Conservation (phyloP, 1,140 invertebrate genomes). For the Brachystomella parvula region DNA sequence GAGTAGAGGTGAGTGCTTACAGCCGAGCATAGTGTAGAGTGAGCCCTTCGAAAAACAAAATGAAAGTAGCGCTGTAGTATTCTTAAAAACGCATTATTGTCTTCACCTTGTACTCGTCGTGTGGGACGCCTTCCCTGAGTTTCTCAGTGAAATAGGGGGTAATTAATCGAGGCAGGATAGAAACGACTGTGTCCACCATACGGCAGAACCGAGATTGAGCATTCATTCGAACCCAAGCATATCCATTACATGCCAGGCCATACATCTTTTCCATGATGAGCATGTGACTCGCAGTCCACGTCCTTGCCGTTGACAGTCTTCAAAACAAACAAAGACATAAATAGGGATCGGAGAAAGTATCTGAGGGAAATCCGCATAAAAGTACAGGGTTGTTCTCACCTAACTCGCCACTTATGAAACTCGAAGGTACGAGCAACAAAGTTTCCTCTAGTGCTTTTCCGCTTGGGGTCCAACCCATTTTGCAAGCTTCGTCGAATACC, state of each 20-base stretch:
- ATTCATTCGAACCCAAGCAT: constrained; percentile 31
- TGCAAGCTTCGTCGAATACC: neutral
- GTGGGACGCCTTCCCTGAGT: constrained; percentile 26
- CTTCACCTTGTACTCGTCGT: constrained; percentile 36
- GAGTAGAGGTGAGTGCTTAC: constrained; percentile 43
- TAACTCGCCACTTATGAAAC: constrained; percentile 28
- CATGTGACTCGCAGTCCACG: constrained; percentile 33
- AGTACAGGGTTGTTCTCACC: constrained; percentile 14
- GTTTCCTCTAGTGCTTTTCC: constrained; percentile 22
- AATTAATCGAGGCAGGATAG: constrained; percentile 20
- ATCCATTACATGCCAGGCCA: constrained; percentile 31
- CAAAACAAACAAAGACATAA: constrained; percentile 14
- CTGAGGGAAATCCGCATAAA: neutral
- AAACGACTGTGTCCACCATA: constrained; percentile 28
- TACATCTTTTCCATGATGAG: constrained; percentile 28
- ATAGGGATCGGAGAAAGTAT: neutral
- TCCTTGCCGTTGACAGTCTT: constrained; percentile 24
- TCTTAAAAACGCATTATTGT: constrained; percentile 21
- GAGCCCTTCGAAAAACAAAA: constrained; percentile 51
- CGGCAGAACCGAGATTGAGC: constrained; percentile 33
- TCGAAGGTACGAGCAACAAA: constrained; percentile 23
- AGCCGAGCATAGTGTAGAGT: constrained; percentile 64
- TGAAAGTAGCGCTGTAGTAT: neutral
- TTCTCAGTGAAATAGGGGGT: constrained; percentile 25
- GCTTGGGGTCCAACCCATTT: constrained; percentile 26